A percentile compares a stretch with the other conserved stretches of the same genome.
These are phyloP conservation scores for Climacteris rufus DNA, from an alignment of 2,113 vertebrate genomes.

Conservation along the genomic window DNA sequence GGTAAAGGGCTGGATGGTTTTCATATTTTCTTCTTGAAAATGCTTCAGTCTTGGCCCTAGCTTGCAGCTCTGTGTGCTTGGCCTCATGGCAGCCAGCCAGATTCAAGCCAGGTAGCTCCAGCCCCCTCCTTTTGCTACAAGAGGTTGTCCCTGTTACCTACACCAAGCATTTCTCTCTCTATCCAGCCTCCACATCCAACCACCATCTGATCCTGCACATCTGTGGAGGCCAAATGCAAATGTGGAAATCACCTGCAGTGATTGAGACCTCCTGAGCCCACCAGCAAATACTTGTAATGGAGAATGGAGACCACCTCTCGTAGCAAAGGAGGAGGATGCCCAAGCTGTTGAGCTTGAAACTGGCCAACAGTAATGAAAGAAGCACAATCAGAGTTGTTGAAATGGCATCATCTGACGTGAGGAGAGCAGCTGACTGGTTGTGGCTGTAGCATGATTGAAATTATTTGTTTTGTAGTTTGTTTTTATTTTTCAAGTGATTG, in stretches of 20 bases:
- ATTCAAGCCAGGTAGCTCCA: background rate
- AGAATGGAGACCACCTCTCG: background rate
- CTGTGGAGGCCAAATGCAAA: background rate
- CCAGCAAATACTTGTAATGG: fast-evolving
- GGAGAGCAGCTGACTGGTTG: background rate
- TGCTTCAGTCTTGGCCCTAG: background rate
- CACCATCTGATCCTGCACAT: background rate
- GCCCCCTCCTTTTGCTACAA: background rate
- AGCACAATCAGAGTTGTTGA: background rate
- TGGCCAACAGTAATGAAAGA: background rate
- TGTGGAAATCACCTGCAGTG: background rate
- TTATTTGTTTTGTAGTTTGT: background rate
- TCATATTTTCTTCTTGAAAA: background rate
- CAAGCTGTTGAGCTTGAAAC: background rate
- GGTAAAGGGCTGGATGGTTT: background rate
- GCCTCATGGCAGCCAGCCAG: background rate
- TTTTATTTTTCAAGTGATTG: background rate
- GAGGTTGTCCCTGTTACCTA: background rate
- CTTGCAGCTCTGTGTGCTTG: background rate
- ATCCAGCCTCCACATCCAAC: background rate
- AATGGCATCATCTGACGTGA: background rate
- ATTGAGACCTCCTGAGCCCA: background rate
- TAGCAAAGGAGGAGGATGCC: background rate
- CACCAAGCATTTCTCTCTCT: background rate
- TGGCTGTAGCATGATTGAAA: background rate